A percentile compares a stretch with the other conserved stretches of the same genome.
phyloP scores from a whole-genome alignment of 2,797 vertebrate species.

The Picus viridis region DNA sequence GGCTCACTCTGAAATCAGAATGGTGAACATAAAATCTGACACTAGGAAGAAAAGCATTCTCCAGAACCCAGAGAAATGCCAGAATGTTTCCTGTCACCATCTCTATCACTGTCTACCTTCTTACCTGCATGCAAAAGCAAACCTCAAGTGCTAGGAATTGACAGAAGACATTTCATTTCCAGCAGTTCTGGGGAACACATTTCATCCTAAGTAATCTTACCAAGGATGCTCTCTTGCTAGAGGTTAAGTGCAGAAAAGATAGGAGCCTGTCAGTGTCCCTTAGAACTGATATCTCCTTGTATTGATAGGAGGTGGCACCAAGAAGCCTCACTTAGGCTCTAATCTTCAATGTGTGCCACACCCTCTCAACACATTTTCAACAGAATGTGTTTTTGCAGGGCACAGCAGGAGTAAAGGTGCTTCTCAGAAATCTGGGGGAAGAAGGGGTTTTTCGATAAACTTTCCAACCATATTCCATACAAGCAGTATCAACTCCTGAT shows the following conservation, averaged over 20 bases:
- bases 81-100: background rate
- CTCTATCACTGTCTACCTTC: background rate
- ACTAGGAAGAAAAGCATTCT: background rate
- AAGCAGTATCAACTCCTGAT: background rate
- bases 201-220: background rate
- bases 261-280: background rate
- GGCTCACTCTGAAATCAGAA: background rate
- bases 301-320: background rate
- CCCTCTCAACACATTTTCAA: background rate
- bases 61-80: background rate
- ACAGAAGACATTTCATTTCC: background rate
- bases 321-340: background rate
- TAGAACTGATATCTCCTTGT: background rate
- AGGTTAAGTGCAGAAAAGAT: background rate
- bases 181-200: background rate
- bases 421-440: background rate
- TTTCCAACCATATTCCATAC: background rate
- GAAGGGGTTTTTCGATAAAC: background rate
- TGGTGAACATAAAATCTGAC: background rate
- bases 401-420: background rate
- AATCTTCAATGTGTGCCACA: background rate
- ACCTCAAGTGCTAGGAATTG: background rate
- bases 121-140: background rate
- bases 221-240: background rate
- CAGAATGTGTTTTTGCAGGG: accelerated